Evolutionary conservation across 2,888 invertebrate genomes (phyloP), one percentile per base, ranked within the genome.

Genomic region (Protodeltote pygarga): DNA sequence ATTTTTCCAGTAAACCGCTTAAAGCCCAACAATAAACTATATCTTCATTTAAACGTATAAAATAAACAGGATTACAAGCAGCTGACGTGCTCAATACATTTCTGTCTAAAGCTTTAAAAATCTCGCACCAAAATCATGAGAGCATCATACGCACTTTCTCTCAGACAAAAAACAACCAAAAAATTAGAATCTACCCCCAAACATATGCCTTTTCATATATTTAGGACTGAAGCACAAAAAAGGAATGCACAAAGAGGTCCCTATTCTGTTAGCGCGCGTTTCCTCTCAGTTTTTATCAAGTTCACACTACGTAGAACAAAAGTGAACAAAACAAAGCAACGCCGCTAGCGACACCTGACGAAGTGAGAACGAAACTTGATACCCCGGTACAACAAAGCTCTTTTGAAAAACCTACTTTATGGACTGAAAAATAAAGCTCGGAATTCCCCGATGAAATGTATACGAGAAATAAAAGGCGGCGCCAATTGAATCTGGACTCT

Each of bases 351-450:
- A 90, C 90, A 90, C 90, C 89, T 89, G 88, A 87, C 81, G 87
- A 85, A 87, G 89, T 89, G 89, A 86, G 87, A 89, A 87, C 74
- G 91, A 86, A 90, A 91, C 84, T 81, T 75, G 89, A 91, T 89
- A 88, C 83, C 73, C 62, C 61, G 45, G 39, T 61, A 58, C 72
- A 37, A 42, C 46, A 39, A 5, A 23, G 24, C 33, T 44, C 27
- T 35, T 32, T 42, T 66, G 69, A 73, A 76, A 66, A 65, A 48
- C 46, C 51, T 72, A 65, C 66, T 38, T 16, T 57, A 34, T 5
- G 0, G 0, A 2, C 15, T 28, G 0, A 1, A 11, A 13, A 25
- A 32, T 62, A 68, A 54, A 39, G 40, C 49, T 47, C 27, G 66
- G 46, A 66, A 49, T 51, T 33, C 28, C 23, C 21, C 32, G 40